Conservation (phyloP, 2,888 invertebrate genomes). For the Deroplatys truncata region DNA sequence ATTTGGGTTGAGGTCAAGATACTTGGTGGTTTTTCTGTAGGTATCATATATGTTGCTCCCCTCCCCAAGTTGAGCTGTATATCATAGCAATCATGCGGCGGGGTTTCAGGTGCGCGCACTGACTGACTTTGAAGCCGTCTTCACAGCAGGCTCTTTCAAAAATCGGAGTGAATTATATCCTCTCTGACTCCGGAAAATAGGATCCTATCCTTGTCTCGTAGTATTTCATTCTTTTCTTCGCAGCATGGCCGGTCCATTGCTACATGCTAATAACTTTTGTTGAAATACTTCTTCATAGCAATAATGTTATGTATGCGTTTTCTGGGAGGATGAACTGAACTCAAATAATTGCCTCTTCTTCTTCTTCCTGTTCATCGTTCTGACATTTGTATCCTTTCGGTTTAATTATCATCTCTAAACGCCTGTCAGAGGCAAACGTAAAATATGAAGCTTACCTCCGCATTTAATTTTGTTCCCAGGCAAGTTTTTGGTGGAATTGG, state of each 20-base stretch:
- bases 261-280: conserved; percentile 17
- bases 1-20: conserved; percentile 32
- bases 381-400: conserved; percentile 21
- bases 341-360: conserved; percentile 28
- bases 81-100: conserved; percentile 24
- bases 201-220: conserved; percentile 4
- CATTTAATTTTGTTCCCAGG: not conserved
- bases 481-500: not conserved
- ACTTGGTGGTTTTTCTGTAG: not conserved
- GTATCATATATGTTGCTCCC: not conserved
- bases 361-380: conserved; percentile 3
- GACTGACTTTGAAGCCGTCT: conserved; percentile 28
- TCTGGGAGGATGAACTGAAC: not conserved
- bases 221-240: conserved; percentile 10
- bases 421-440: conserved; percentile 16
- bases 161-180: conserved; percentile 29
- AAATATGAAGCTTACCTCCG: conserved; percentile 18
- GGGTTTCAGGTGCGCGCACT: not conserved
- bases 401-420: conserved; percentile 31
- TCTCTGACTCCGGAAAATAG: conserved; percentile 23
- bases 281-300: conserved; percentile 8
- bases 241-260: not conserved
- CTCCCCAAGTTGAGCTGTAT: conserved; percentile 12
- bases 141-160: conserved; percentile 29
- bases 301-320: conserved; percentile 11